Conservation (phyloP, 1,140 invertebrate species). For the Phymorhynchus buccinoides region DNA sequence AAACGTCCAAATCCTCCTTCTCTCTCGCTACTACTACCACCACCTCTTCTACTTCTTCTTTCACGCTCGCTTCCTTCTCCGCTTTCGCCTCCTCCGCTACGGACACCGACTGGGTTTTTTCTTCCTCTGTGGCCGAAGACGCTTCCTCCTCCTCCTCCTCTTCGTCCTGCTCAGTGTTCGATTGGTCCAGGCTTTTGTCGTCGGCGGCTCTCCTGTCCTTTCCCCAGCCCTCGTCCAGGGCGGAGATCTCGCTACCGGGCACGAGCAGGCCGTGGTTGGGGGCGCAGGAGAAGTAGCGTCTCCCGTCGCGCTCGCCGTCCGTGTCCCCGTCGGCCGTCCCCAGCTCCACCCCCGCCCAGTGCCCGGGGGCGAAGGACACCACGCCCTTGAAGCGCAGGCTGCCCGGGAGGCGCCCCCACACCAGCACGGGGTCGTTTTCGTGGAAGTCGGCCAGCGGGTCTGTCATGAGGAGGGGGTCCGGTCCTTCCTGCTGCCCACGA, state of each 20-base stretch:
- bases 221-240: constrained; percentile 26
- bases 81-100: constrained; percentile 36
- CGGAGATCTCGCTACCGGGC: constrained; percentile 64
- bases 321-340: constrained; percentile 74
- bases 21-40: neutral
- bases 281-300: constrained; percentile 72
- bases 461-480: constrained; percentile 42
- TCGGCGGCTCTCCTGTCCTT: neutral
- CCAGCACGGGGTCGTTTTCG: constrained; percentile 91
- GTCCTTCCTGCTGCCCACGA: constrained; percentile 2
- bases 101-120: constrained; percentile 53
- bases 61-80: constrained; percentile 25
- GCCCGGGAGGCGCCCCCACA: constrained; percentile 87
- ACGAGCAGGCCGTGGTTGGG: constrained; percentile 73
- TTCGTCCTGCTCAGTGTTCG: constrained; percentile 46
- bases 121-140: constrained; percentile 53
- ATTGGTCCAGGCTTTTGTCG: constrained; percentile 42
- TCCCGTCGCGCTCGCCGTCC: constrained; percentile 73
- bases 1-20: neutral
- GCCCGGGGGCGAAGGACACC: constrained; percentile 89
- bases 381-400: constrained; percentile 87
- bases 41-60: constrained; percentile 8
- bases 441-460: constrained; percentile 71
- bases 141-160: too few species aligned
- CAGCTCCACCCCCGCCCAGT: constrained; percentile 76